Evolutionary conservation across 2,113 vertebrate genomes (phyloP), one percentile per base, ranked within the genome.

Genomic region (Zapornia atra): DNA sequence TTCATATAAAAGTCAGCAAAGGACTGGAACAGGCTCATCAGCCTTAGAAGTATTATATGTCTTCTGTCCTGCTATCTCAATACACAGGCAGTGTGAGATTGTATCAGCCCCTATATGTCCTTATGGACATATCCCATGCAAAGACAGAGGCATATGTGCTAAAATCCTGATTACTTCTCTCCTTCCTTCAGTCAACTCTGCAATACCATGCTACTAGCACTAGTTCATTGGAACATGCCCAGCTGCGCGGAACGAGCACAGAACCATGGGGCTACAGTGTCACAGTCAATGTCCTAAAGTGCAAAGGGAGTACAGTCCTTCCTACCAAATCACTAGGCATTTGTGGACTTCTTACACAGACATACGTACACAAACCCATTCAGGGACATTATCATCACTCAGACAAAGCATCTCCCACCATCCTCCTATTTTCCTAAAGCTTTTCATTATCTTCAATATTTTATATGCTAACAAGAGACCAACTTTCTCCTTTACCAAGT

Each of bases 291-390:
- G 1, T 25, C 15, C 20, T 42, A 26, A 80, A 69, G 10, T 19
- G 10, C 31, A 86, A 50, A 26, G 28, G 10, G 9, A 71, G 9
- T 11, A 33, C 13, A 71, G 28, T n/a, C n/a, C 36, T 82, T 68
- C 28, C 66, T 40, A 10, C 18, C 3, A 7, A 38, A 4, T 59
- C 51, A 57, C 13, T 31, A 59, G 36, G 40, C 18, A 38, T 66
- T 7, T 36, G 22, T 56, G 20, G 12, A 12, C 5, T 71, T 80
- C 66, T 86, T 40, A 29, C 12, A 38, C 25, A 69, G 48, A 38
- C 19, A 33, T 4, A 13, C 0, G 1, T 6, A n/a, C 24, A 28
- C 4, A 31, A 17, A 40, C 5, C 1, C 9, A 61, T 8, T 9
- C n/a, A 86, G 48, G 77, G 20, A 7, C 14, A 12, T 11, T 48